A percentile compares a stretch with the other conserved stretches of the same genome.
phyloP scores from a whole-genome alignment of 2,113 vertebrate genomes.

The Protobothrops mucrosquamatus region DNA sequence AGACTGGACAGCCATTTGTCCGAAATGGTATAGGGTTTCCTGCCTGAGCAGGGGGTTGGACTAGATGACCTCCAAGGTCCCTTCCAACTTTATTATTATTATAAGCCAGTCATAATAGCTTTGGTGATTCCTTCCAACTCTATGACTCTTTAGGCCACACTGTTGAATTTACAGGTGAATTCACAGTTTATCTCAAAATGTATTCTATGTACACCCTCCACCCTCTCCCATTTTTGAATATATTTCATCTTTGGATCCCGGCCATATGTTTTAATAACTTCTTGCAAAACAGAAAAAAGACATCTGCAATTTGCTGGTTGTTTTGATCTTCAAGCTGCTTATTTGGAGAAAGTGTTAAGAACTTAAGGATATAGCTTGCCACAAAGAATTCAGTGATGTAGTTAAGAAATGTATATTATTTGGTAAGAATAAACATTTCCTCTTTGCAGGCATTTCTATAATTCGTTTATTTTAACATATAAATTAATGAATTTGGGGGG shows the following conservation, averaged over 20 bases:
- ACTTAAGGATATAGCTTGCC: not conserved
- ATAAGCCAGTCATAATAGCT: not conserved
- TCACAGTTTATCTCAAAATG: not conserved
- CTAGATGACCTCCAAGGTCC: too few species aligned
- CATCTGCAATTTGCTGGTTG: slow-evolving; percentile 16
- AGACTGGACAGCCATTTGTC: too few species aligned
- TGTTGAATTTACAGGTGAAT: not conserved
- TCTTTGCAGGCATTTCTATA: not conserved
- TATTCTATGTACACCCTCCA: not conserved
- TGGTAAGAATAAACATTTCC: not conserved
- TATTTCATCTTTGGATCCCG: not conserved
- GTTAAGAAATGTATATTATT: not conserved
- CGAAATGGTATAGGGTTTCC: too few species aligned
- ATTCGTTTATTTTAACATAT: slow-evolving; percentile 1
- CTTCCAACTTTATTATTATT: too few species aligned
- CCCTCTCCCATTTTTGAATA: not conserved
- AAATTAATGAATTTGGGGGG: not conserved
- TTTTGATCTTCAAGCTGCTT: slow-evolving; percentile 8
- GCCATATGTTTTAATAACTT: not conserved
- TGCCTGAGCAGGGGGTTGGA: too few species aligned
- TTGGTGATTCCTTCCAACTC: not conserved
- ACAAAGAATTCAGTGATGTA: not conserved
- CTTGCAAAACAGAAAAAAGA: not conserved
- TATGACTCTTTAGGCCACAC: not conserved
- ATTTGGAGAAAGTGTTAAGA: not conserved